Conservation (phyloP, 2,113 vertebrate genomes). For the Pachycephala philippinensis region DNA sequence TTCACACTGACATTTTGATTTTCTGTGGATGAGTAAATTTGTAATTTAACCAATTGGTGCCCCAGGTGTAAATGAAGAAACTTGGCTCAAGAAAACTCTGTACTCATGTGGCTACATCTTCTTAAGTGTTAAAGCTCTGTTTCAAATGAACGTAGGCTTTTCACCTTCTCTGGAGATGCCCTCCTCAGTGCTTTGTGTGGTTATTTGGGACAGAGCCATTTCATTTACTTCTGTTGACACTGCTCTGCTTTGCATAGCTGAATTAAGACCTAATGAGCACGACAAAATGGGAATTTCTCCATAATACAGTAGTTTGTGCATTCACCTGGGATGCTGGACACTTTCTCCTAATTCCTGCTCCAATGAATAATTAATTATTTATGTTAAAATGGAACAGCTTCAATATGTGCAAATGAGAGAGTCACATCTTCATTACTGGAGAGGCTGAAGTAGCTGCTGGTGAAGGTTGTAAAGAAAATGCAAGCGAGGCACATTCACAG, state of each 20-base stretch:
- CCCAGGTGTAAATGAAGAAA: neutral
- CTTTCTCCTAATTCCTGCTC: neutral
- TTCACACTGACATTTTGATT: neutral
- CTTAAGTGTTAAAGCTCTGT: neutral
- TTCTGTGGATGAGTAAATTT: neutral
- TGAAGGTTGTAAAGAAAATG: slow-evolving; percentile 7
- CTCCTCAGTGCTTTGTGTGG: neutral
- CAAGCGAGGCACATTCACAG: neutral
- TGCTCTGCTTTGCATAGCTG: neutral
- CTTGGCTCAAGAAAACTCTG: neutral
- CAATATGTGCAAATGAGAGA: slow-evolving; percentile 16
- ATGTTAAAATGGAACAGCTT: neutral
- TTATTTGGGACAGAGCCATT: slow-evolving; percentile 10
- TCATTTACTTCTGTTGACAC: slow-evolving; percentile 15
- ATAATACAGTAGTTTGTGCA: neutral
- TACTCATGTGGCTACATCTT: neutral
- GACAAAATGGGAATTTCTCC: neutral
- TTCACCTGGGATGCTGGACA: slow-evolving; percentile 5
- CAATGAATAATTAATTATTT: slow-evolving; percentile 19
- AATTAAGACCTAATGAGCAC: slow-evolving; percentile 23
- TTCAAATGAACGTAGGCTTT: neutral
- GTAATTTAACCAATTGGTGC: neutral
- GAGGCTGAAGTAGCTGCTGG: neutral
- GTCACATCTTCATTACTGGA: slow-evolving; percentile 29
- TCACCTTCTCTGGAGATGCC: neutral